Evolutionary conservation across 2,113 vertebrate species (phyloP).

Genomic region (Nettapus auritus): DNA sequence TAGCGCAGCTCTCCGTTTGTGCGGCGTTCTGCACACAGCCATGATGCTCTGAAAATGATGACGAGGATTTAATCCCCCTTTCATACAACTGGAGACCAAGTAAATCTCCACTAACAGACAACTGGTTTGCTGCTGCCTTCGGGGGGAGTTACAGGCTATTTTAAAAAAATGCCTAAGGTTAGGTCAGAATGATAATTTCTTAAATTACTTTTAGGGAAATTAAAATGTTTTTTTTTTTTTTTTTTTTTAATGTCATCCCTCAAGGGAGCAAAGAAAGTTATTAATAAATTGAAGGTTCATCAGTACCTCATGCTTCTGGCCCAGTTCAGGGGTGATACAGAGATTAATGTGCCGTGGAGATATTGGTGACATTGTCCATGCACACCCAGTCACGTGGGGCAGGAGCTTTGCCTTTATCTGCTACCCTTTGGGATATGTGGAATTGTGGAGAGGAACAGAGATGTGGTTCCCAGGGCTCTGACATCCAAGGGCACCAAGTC

Average conservation of each 20-base stretch:
- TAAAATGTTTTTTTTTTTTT: constrained; percentile 3
- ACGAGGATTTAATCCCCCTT: neutral
- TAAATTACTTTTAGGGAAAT: constrained; percentile 1
- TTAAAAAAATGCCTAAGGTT: neutral
- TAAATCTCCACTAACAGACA: neutral
- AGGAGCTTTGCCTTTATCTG: neutral
- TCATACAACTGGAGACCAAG: neutral
- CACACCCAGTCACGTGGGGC: neutral
- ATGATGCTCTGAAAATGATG: neutral
- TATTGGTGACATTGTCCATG: neutral
- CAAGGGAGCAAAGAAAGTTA: neutral
- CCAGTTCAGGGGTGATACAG: neutral
- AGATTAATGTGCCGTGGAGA: neutral
- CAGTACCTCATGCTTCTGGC: neutral
- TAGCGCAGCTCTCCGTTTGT: neutral
- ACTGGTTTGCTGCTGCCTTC: neutral
- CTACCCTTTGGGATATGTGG: neutral
- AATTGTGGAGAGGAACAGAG: neutral
- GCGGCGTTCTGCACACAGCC: neutral
- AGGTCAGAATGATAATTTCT: neutral
- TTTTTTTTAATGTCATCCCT: neutral
- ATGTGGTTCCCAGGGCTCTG: neutral
- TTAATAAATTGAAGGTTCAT: neutral
- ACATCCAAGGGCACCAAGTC: neutral
- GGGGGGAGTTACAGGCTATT: neutral